These are phyloP conservation scores for Spialia ferax DNA, from an alignment of 2,888 invertebrate species.

Conservation along the genomic window DNA sequence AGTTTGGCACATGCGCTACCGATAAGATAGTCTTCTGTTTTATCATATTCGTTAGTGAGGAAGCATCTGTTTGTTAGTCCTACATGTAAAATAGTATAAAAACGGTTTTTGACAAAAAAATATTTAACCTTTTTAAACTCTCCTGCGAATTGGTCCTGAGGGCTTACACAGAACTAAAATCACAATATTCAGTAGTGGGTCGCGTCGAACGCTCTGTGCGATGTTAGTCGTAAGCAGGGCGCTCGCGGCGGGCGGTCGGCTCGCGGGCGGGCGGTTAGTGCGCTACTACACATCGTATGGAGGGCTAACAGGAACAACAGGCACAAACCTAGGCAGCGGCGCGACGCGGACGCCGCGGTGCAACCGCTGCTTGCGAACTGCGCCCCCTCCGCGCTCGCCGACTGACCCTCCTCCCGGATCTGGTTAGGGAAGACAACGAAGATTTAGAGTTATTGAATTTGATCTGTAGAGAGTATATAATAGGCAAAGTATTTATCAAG, in stretches of 20 bases:
- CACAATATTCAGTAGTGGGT: slow-evolving; percentile 70
- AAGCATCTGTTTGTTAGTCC: no score
- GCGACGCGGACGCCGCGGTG: slow-evolving; percentile 67
- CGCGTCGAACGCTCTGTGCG: slow-evolving; percentile 43
- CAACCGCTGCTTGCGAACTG: slow-evolving; percentile 66
- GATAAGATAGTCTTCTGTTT: no score
- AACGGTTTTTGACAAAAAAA: no score
- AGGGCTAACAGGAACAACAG: slow-evolving; percentile 73
- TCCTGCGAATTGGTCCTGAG: not conserved
- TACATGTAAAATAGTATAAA: no score
- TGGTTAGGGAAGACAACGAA: slow-evolving; percentile 44
- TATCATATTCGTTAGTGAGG: no score
- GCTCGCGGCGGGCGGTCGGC: slow-evolving; percentile 65
- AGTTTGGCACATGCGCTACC: no score
- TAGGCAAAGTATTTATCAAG: no score
- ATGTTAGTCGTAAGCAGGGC: slow-evolving; percentile 58
- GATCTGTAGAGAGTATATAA: no score
- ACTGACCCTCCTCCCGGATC: slow-evolving; percentile 77
- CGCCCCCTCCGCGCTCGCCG: slow-evolving; percentile 53
- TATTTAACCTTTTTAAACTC: not conserved
- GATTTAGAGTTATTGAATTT: no score
- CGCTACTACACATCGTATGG: slow-evolving; percentile 51
- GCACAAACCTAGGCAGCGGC: slow-evolving; percentile 84
- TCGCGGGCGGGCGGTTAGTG: slow-evolving; percentile 77
- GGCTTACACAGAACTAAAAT: slow-evolving; percentile 79